These are phyloP conservation scores for Mastigias papua DNA, from an alignment of 30 jellyfish, hydroid and myxozoan genomes.

Conservation along the genomic window DNA sequence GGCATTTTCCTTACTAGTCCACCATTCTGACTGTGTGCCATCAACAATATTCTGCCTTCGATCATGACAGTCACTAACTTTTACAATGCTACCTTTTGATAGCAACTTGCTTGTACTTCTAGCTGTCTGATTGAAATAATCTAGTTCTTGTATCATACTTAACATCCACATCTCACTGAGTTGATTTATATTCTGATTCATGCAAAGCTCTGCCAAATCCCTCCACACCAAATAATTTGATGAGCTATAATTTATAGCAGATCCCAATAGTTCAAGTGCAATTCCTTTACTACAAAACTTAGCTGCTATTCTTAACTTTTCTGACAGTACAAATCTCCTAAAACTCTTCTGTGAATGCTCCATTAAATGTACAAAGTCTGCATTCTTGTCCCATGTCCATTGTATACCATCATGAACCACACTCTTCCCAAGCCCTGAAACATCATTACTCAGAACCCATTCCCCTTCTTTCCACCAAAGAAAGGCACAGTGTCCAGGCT, in stretches of 20 bases:
- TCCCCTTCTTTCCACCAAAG: slow-evolving; percentile 69
- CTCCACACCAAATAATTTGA: slow-evolving; percentile 30
- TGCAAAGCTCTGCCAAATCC: slow-evolving; percentile 27
- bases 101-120: not conserved
- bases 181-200: not conserved
- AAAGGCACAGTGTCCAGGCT: slow-evolving; percentile 70
- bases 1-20: slow-evolving; percentile 24
- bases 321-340: slow-evolving; percentile 8
- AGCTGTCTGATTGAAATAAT: not conserved
- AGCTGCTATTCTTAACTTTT: slow-evolving; percentile 36
- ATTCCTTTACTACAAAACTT: not conserved
- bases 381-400: slow-evolving; percentile 46
- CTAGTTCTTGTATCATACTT: not conserved
- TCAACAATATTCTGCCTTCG: slow-evolving; percentile 16
- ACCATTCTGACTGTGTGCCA: slow-evolving; percentile 60
- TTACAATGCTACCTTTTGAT: not conserved
- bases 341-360: slow-evolving; percentile 23
- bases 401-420: slow-evolving; percentile 56
- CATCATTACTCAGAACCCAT: slow-evolving; percentile 47
- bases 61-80: slow-evolving; percentile 37
- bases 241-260: slow-evolving; percentile 15
- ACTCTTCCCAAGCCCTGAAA: slow-evolving; percentile 37
- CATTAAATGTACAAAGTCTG: slow-evolving; percentile 25
- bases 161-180: not conserved
- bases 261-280: slow-evolving; percentile 1